A percentile compares a stretch with the other conserved stretches of the same genome.
These are phyloP conservation scores for Brachyistius frenatus DNA, from an alignment of 2,113 vertebrate genomes.

Conservation along the genomic window DNA sequence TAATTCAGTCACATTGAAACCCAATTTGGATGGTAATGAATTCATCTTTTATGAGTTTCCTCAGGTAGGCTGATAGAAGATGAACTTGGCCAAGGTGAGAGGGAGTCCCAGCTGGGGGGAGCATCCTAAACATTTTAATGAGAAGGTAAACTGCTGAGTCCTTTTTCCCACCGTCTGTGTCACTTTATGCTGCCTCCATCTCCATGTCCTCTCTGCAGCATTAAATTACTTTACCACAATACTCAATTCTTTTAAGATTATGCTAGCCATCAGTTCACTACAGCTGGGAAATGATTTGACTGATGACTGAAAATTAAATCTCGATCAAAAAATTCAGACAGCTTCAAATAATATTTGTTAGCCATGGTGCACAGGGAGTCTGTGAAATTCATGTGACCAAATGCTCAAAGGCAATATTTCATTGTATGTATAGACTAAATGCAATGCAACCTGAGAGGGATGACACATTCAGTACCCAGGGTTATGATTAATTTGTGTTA, in stretches of 20 bases:
- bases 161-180: slow-evolving; percentile 12
- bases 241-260: not conserved
- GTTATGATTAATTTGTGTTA: slow-evolving; percentile 19
- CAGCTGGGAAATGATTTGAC: not conserved
- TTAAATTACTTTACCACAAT: slow-evolving; percentile 3
- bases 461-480: not conserved
- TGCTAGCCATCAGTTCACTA: not conserved
- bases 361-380: not conserved
- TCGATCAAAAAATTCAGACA: not conserved
- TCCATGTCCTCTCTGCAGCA: slow-evolving; percentile 12
- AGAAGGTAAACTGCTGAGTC: slow-evolving; percentile 46
- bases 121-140: slow-evolving; percentile 44
- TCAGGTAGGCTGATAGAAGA: not conserved
- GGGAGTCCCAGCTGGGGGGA: slow-evolving; percentile 12
- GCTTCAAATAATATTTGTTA: not conserved
- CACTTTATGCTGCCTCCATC: slow-evolving; percentile 10
- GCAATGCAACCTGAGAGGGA: not conserved
- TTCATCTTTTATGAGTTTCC: not conserved
- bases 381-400: not conserved
- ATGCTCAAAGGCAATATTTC: not conserved
- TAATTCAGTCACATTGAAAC: slow-evolving; percentile 13
- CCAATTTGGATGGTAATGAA: not conserved
- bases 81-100: slow-evolving; percentile 41
- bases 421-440: not conserved
- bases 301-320: not conserved